Evolutionary conservation across 2,797 vertebrate genomes (phyloP).

Genomic region (Bradypodion pumilum): DNA sequence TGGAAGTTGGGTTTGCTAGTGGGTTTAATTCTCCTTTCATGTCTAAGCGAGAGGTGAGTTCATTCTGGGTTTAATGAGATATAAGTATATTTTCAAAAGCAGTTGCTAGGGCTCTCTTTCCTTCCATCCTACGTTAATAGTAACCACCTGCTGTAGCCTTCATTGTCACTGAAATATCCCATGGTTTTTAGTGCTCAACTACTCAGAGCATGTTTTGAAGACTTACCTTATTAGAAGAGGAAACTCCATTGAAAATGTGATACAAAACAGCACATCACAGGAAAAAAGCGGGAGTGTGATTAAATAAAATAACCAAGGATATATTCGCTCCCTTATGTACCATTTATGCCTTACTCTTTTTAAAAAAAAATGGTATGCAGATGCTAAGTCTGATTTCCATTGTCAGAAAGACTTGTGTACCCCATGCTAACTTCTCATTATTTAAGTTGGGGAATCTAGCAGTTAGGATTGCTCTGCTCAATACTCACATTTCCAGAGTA

Average conservation of each 20-base stretch:
- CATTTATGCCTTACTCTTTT: neutral
- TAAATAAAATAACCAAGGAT: neutral
- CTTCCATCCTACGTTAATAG: neutral
- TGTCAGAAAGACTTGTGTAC: too few species aligned
- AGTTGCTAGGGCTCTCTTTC: neutral
- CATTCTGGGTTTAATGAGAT: neutral
- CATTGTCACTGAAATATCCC: neutral
- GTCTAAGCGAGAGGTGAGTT: too few species aligned
- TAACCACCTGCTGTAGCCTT: neutral
- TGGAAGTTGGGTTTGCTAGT: neutral
- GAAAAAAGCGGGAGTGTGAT: neutral
- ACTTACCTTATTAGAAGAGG: neutral
- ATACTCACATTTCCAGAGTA: neutral
- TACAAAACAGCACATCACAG: neutral
- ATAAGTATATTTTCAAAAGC: neutral
- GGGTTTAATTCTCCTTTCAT: too few species aligned
- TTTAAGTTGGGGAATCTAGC: neutral
- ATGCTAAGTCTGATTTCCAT: too few species aligned
- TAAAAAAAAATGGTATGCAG: neutral
- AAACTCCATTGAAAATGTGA: neutral
- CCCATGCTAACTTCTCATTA: neutral
- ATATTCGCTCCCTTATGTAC: neutral
- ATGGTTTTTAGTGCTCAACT: neutral
- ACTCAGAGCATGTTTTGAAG: neutral
- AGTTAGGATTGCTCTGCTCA: neutral